Conservation (phyloP, 2,888 invertebrate genomes). For the Uloborus plumipes region DNA sequence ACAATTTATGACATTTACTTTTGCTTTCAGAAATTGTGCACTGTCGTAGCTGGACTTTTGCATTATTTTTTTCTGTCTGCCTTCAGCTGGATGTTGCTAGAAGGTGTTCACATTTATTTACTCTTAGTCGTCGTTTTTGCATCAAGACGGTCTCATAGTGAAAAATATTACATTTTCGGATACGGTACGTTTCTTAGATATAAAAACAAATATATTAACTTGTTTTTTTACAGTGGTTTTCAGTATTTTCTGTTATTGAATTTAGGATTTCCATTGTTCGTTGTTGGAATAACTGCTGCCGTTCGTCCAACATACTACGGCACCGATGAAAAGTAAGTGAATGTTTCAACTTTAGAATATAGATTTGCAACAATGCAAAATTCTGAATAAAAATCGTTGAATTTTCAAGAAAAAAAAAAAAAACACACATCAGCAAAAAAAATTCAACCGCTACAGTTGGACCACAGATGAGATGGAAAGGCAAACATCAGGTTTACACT, state of each 20-base stretch:
- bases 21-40: constrained; percentile 40
- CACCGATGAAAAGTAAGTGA: constrained; percentile 59
- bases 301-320: constrained; percentile 54
- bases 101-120: constrained; percentile 65
- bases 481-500: too few species aligned
- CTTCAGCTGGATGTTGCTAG: constrained; percentile 65
- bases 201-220: too few species aligned
- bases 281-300: constrained; percentile 48
- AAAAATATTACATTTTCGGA: constrained; percentile 63
- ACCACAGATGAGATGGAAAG: too few species aligned
- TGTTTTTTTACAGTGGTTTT: neutral
- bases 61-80: constrained; percentile 65
- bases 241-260: neutral
- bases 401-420: too few species aligned
- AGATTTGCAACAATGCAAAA: too few species aligned
- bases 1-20: neutral
- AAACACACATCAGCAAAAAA: too few species aligned
- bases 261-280: constrained; percentile 41
- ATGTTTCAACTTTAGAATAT: neutral
- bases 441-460: too few species aligned
- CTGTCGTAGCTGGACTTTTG: constrained; percentile 61
- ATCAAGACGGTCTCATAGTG: constrained; percentile 49
- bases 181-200: constrained; percentile 47
- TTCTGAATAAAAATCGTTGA: too few species aligned
- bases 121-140: constrained; percentile 65